phyloP scores from a whole-genome alignment of 2,113 vertebrate species.

The Varanus salvator region DNA sequence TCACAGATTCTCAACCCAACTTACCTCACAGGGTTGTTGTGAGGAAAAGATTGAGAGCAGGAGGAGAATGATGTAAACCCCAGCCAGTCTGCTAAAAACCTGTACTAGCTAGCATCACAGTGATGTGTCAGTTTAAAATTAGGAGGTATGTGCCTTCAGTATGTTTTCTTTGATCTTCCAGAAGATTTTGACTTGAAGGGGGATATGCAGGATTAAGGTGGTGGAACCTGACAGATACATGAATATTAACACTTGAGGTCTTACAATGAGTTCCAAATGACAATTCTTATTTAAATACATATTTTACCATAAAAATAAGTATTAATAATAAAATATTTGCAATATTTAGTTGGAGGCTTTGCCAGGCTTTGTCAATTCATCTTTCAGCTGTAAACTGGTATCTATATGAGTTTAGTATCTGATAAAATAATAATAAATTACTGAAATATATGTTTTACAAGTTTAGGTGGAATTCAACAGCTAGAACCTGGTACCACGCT shows the following conservation, averaged over 20 bases:
- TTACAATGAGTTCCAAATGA: not conserved
- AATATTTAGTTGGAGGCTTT: not conserved
- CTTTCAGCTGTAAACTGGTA: not conserved
- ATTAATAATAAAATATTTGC: not conserved
- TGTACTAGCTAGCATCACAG: not conserved
- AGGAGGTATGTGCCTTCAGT: not conserved
- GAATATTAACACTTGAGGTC: too few species aligned
- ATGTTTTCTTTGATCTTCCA: not conserved
- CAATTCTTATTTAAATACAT: not conserved
- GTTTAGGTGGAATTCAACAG: too few species aligned
- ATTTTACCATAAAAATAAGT: not conserved
- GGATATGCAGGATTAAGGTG: not conserved
- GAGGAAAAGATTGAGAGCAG: too few species aligned
- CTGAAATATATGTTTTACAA: too few species aligned
- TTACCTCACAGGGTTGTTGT: too few species aligned
- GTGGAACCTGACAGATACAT: not conserved
- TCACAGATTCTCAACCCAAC: too few species aligned
- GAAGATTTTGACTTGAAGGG: not conserved
- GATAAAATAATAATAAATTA: not conserved
- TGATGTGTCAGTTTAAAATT: not conserved
- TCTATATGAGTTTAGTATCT: not conserved
- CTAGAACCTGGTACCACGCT: too few species aligned
- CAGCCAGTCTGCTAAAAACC: not conserved
- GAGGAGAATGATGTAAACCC: not conserved
- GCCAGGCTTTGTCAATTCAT: not conserved